phyloP scores from a whole-genome alignment of 2,888 invertebrate species.

The Caenorhabditis japonica region DNA sequence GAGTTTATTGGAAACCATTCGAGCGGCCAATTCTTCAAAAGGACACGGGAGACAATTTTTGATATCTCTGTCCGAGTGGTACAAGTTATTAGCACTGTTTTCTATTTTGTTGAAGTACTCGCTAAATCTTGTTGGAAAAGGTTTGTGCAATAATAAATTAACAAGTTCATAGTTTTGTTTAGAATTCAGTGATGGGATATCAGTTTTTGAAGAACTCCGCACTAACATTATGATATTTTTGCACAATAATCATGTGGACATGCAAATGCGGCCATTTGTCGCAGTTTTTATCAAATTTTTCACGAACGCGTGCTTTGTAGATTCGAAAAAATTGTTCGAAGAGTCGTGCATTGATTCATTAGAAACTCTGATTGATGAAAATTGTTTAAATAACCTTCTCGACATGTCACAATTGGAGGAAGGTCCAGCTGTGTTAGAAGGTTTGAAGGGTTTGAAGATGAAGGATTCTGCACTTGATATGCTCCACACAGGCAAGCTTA shows the following conservation, averaged over 20 bases:
- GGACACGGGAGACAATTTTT: no score
- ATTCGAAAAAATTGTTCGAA: constrained; percentile 30
- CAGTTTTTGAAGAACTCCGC: constrained; percentile 37
- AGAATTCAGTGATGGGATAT: constrained; percentile 18
- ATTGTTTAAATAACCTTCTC: constrained; percentile 9
- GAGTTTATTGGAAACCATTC: constrained; percentile 9
- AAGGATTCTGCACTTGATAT: constrained; percentile 29
- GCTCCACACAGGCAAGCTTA: constrained; percentile 45
- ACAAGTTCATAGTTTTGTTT: neutral
- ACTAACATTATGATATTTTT: constrained; percentile 26
- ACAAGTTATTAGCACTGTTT: constrained; percentile 35
- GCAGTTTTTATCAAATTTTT: constrained; percentile 32
- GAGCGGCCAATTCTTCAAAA: constrained; percentile 5
- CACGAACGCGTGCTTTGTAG: constrained; percentile 11
- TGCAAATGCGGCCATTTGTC: constrained; percentile 14
- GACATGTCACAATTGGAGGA: constrained; percentile 20
- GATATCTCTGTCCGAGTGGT: constrained; percentile 23
- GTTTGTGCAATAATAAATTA: constrained; percentile 1
- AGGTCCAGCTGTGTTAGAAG: constrained; percentile 30
- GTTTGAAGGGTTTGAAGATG: constrained; percentile 20
- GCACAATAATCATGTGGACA: constrained; percentile 21
- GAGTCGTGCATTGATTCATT: constrained; percentile 12
- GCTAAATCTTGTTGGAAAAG: constrained; percentile 25
- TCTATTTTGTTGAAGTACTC: constrained; percentile 44
- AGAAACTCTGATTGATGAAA: constrained; percentile 22